These are phyloP conservation scores for Gastrophryne carolinensis DNA, from an alignment of 2,797 vertebrate genomes.

Conservation along the genomic window DNA sequence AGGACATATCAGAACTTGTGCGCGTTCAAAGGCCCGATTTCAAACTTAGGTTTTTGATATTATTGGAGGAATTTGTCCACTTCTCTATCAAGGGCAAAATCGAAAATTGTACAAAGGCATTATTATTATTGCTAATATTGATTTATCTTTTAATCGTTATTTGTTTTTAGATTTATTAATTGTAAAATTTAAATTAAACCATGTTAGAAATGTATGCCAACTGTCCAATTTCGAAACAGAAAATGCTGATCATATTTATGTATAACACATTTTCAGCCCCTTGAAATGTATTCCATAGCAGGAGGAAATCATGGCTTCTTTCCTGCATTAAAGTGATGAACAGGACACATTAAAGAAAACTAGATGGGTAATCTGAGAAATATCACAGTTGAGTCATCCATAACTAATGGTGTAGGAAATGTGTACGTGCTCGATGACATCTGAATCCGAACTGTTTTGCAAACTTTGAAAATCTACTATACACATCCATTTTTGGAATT, in stretches of 20 bases:
- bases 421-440: slow-evolving; percentile 47
- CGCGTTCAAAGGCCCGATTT: too few species aligned
- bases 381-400: slow-evolving; percentile 46
- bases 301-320: background rate
- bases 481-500: slow-evolving; percentile 36
- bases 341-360: slow-evolving; percentile 7
- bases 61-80: too few species aligned
- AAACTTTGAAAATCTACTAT: slow-evolving; percentile 36
- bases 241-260: background rate
- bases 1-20: too few species aligned
- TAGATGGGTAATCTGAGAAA: slow-evolving; percentile 45
- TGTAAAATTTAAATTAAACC: too few species aligned
- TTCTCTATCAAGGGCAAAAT: too few species aligned
- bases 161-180: too few species aligned
- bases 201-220: too few species aligned
- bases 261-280: background rate
- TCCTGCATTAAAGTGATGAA: background rate
- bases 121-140: too few species aligned
- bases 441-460: slow-evolving; percentile 40
- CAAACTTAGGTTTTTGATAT: too few species aligned
- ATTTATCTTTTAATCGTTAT: too few species aligned
- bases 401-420: slow-evolving; percentile 43
- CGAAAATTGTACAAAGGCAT: too few species aligned
- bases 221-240: background rate
- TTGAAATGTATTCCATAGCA: background rate